Evolutionary conservation across 2,888 invertebrate genomes (phyloP), one percentile per base, ranked within the genome.

Genomic region (Acanthococcus lagerstroemiae): DNA sequence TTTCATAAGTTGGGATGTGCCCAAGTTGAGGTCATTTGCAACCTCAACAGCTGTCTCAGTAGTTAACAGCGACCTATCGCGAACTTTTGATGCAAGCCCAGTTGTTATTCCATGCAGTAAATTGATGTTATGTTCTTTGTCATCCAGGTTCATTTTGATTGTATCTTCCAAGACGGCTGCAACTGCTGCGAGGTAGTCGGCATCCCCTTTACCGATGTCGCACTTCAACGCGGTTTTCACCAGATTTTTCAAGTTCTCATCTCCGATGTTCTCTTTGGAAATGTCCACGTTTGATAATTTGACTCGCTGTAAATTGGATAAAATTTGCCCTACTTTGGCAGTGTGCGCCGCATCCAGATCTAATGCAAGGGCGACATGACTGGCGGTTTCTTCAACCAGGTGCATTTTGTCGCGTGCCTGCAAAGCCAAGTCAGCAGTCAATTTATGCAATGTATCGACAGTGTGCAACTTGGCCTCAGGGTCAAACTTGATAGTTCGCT

Each of bases 261-360:
- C 37, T n/a, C n/a, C 37, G 3, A 37, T 37, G 12, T 37, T 37
- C 37, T 37, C 37, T 4, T 15, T 45, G 2, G 30, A 22, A 15
- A 52, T 21, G 7, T 19, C 50, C 3, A 45, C 48, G 26, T 26
- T 17, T 1, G 58, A 48, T 17, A 22, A 26, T 1, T 19, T n/a
- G 7, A 55, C 15, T 54, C 55, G 55, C 17, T 65, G 55, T 25
- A 65, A 22, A 45, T 55, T 65, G 3, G 77, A 75, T 2, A 78
- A 73, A 1, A 78, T 74, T 66, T 77, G 78, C 2, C 77, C 78
- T 74, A 78, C 74, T 71, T 77, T 77, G 0, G 78, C 74, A 0
- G 78, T 76, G 0, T 75, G 72, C 24, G 72, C 72, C 1, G 76
- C 76, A 25, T 74, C 75, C 1, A 78, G 69, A 9, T 76, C 75